A percentile compares a stretch with the other conserved stretches of the same genome.
Conservation (phyloP, 1,140 invertebrate species). For the Apis dorsata region DNA sequence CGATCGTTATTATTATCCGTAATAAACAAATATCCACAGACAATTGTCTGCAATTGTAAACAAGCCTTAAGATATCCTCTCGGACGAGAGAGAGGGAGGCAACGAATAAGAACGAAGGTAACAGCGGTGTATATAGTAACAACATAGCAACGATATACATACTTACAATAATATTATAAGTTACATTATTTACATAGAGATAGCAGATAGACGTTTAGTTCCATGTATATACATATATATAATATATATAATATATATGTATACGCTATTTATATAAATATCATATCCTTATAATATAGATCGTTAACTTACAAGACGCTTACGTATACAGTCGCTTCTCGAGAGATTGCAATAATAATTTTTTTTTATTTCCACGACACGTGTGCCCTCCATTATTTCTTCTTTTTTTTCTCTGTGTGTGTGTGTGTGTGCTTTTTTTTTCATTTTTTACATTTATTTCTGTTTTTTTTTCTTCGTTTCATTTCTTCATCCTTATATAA, state of each 20-base stretch:
- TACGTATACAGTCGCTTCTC: constrained; percentile 37
- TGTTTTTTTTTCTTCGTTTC: too few relatives aligned
- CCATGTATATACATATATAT: constrained; percentile 11
- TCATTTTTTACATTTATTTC: not conserved
- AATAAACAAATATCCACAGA: too few relatives aligned
- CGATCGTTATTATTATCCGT: too few relatives aligned
- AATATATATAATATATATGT: not conserved
- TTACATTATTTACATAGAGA: constrained; percentile 54
- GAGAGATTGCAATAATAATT: constrained; percentile 18
- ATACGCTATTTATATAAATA: constrained; percentile 40
- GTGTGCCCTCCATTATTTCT: not conserved
- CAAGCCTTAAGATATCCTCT: not conserved
- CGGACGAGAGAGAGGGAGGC: not conserved
- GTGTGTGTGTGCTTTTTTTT: too few relatives aligned
- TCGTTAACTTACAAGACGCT: constrained; percentile 34
- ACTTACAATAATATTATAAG: constrained; percentile 18
- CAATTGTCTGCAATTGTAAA: too few relatives aligned
- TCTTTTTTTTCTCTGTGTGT: too few relatives aligned
- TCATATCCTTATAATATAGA: constrained; percentile 17
- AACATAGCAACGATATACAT: constrained; percentile 53
- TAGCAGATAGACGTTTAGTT: constrained; percentile 49
- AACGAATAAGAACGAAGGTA: constrained; percentile 21
- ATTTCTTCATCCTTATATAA: not conserved
- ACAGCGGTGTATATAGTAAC: constrained; percentile 49
- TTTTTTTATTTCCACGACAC: not conserved